Percentiles rank a stretch among this genome's conserved stretches.
Conservation (phyloP, 2,113 vertebrate genomes). For the Pachyramphus minor region DNA sequence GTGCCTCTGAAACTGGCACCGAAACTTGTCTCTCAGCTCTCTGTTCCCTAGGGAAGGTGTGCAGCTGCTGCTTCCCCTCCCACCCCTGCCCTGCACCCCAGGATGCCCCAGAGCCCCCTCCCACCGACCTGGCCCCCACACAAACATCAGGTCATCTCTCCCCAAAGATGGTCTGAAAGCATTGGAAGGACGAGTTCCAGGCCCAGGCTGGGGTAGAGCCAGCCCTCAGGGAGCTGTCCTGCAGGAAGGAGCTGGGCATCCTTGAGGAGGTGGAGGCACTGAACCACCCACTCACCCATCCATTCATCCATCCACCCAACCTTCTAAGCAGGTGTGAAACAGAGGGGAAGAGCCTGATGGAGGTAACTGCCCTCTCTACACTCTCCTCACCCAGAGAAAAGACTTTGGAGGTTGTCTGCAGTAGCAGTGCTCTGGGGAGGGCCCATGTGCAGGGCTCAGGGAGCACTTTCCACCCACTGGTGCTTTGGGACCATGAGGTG, state of each 20-base stretch:
- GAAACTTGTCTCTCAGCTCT: not conserved
- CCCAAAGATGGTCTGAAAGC: not conserved
- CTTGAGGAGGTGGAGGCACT: not conserved
- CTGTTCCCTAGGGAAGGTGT: not conserved
- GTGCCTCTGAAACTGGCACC: conserved; percentile 37
- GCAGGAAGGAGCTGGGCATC: not conserved
- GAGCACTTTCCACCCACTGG: rapidly evolving
- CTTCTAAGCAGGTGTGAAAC: rapidly evolving
- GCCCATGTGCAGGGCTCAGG: not conserved
- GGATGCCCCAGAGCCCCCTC: not conserved
- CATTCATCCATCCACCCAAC: not conserved
- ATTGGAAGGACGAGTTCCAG: not conserved
- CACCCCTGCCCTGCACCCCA: not conserved
- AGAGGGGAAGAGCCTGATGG: not conserved
- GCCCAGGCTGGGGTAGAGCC: not conserved
- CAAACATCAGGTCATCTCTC: not conserved
- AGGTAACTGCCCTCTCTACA: not conserved
- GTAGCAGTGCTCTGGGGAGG: not conserved
- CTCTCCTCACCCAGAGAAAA: not conserved
- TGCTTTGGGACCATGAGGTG: not conserved
- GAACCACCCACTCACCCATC: not conserved
- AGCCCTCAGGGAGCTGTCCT: not conserved
- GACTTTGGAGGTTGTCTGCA: not conserved
- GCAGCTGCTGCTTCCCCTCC: conserved; percentile 36
- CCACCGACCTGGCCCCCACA: not conserved